phyloP scores from a whole-genome alignment of 23 tunicate species.

The Styela plicata region DNA sequence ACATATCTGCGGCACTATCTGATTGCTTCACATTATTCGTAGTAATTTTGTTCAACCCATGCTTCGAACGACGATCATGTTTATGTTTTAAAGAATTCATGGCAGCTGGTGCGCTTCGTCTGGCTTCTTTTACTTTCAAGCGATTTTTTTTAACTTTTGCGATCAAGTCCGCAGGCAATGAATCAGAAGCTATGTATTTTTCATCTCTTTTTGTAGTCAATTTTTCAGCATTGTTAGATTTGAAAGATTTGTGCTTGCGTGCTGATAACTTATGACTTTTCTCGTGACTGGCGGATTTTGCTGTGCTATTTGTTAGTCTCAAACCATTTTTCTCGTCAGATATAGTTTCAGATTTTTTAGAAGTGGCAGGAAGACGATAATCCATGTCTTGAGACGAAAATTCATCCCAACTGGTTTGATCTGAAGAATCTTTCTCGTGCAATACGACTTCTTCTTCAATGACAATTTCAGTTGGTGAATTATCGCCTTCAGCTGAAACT shows the following conservation, averaged over 20 bases:
- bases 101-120: neutral
- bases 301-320: neutral
- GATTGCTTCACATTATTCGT: neutral
- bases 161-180: neutral
- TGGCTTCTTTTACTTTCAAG: neutral
- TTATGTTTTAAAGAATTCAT: neutral
- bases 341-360: neutral
- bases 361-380: constrained; percentile 1
- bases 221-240: neutral
- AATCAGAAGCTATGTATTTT: neutral
- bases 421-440: neutral
- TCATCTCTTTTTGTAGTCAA: neutral
- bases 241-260: neutral
- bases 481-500: neutral
- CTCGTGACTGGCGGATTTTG: neutral
- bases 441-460: neutral
- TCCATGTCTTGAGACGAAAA: constrained; percentile 8
- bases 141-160: neutral
- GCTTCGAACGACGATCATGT: neutral
- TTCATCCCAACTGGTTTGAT: constrained; percentile 10
- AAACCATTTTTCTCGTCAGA: neutral
- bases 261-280: neutral
- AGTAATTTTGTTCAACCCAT: neutral
- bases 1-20: neutral
- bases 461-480: constrained; percentile 7